Evolutionary conservation across 2,888 invertebrate genomes (phyloP), one percentile per base, ranked within the genome.

Genomic region (Dicyrtomina minuta): DNA sequence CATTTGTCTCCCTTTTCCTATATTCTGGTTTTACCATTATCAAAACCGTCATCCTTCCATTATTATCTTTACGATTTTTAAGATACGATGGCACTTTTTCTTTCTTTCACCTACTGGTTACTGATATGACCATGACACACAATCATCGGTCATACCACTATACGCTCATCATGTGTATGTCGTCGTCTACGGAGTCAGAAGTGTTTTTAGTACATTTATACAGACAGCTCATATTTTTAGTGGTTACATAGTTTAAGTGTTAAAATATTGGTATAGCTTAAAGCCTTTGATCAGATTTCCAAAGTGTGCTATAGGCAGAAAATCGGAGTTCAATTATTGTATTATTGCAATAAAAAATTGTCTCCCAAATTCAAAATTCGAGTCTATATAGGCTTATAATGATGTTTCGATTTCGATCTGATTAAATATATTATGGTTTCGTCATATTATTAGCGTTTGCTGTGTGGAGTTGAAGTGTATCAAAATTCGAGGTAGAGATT

Each of bases 141-240:
- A n/a, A n/a, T n/a, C n/a, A n/a, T 27, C 22, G 4, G 22, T 26
- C 33, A 3, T 33, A 5, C 33, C 8, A 33, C 8, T 33, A 33
- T 33, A 33, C 33, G 4, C 3, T 33, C 33, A 3, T 33, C 33
- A 33, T 8, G 8, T 33, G 8, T 8, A 8, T 33, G 55, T 55
- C n/a, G n/a, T n/a, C n/a, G 55, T 55, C 55, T 55, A 55, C 55
- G 55, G 55, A 55, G 55, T 55, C 55, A 55, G 55, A 55, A 55
- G 55, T 33, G 33, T 33, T 33, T 55, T 55, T 55, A 55, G 55
- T 55, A 55, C 27, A 55, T 55, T 55, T 55, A 55, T 55, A 26
- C 26, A 55, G 55, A 55, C 3, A 55, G 55, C 55, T 55, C 55
- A 55, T 49, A 49, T 51, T 51, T n/a, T 12, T 51, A 51, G 8